Percentiles rank a stretch among this genome's conserved stretches.
Evolutionary conservation across 2,113 vertebrate species (phyloP).

Genomic region (Aviceda subcristata): DNA sequence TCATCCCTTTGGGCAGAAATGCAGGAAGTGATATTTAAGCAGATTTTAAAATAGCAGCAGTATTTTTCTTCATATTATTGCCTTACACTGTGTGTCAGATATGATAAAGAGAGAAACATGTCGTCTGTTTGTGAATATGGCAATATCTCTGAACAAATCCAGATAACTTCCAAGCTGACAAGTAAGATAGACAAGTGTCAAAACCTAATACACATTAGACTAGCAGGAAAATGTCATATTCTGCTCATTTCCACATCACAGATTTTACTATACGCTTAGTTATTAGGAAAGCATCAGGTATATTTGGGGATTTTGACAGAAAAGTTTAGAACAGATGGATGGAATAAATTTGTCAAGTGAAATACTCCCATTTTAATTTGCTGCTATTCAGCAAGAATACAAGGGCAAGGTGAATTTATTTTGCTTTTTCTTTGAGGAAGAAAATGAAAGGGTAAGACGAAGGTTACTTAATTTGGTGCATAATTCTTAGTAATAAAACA

Average conservation of each 20-base stretch:
- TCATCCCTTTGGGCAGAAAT: neutral
- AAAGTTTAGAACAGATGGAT: slow-evolving; percentile 8
- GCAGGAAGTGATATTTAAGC: neutral
- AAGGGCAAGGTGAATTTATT: neutral
- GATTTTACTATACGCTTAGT: neutral
- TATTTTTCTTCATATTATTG: neutral
- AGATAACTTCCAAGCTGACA: slow-evolving; percentile 19
- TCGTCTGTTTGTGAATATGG: neutral
- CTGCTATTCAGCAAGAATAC: neutral
- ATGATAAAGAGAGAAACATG: neutral
- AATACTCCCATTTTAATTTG: neutral
- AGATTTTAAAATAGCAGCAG: slow-evolving; percentile 15
- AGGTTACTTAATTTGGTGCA: neutral
- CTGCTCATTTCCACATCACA: slow-evolving; percentile 33
- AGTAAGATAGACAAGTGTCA: slow-evolving; percentile 49
- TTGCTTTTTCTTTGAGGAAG: neutral
- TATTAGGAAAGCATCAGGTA: neutral
- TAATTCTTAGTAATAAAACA: neutral
- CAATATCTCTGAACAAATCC: slow-evolving; percentile 16
- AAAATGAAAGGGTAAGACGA: neutral
- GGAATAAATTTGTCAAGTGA: slow-evolving; percentile 1
- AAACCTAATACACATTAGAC: neutral
- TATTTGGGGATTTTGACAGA: neutral
- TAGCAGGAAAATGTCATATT: slow-evolving; percentile 16
- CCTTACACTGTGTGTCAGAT: neutral